Conservation (phyloP, 2,113 vertebrate genomes). For the Eleginops maclovinus region DNA sequence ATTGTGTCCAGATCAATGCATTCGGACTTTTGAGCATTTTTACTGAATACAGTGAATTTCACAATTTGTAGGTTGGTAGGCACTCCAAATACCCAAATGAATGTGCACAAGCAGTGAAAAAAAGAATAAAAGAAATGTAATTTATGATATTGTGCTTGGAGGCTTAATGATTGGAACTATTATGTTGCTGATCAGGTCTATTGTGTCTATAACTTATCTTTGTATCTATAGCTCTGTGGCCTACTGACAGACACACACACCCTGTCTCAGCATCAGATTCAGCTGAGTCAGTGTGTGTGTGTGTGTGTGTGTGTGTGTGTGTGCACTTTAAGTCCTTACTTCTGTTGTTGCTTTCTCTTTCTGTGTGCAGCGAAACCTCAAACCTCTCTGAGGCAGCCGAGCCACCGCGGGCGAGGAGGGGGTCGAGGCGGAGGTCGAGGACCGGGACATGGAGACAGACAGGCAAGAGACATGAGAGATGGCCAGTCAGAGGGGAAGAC, state of each 20-base stretch:
- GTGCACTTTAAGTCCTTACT: not conserved
- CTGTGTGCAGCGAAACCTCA: slow-evolving; percentile 82
- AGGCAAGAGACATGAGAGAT: slow-evolving; percentile 77
- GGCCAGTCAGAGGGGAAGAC: slow-evolving; percentile 74
- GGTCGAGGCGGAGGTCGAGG: slow-evolving; percentile 61
- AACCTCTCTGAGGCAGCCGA: no score
- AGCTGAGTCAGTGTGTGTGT: slow-evolving; percentile 31
- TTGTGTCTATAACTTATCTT: not conserved
- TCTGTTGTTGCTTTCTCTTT: slow-evolving; percentile 8
- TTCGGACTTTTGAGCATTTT: not conserved
- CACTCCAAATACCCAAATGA: no score
- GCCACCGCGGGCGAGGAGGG: slow-evolving; percentile 31
- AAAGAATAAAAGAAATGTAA: no score
- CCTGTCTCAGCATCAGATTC: slow-evolving; percentile 30
- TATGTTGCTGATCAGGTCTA: not conserved
- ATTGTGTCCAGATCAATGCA: not conserved
- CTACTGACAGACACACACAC: slow-evolving; percentile 9
- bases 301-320: slow-evolving; percentile 9
- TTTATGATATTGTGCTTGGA: not conserved
- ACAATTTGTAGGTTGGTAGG: not conserved
- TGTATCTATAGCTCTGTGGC: slow-evolving; percentile 7
- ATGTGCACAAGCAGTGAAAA: no score
- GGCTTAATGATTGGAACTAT: not conserved
- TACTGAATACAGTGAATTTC: not conserved
- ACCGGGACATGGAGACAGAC: slow-evolving; percentile 71